Base-by-base conservation (phyloP, 2,113 vertebrate genomes). In the Triplophysa siluroides region DNA sequence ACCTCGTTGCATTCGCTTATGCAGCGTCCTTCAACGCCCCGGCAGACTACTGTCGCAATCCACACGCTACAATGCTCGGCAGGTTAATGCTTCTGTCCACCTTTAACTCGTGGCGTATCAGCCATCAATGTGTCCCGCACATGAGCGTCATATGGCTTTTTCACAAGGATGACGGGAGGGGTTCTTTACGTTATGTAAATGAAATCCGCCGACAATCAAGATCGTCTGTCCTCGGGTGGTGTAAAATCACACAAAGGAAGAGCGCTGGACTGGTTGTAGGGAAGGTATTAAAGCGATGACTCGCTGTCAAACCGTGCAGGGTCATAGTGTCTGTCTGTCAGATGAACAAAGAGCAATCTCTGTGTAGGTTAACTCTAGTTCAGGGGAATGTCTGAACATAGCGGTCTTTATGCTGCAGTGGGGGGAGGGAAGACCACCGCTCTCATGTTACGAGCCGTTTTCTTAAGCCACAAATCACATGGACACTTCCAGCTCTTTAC, bases 401-500 rank as follows among this genome's bases (percentile, higher is more conserved):
- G 84, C 81, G 72, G 81, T 74, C 80, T 81, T 85, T 89, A 86
- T 85, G 84, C 72, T 83, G 78, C 76, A 81, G 83, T 81, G 85
- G 86, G 88, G 84, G 83, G 83, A 78, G 84, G 80, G 86, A 82
- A 70, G 79, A 84, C 81, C 82, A 78, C 85, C 85, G 68, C 80
- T 82, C 78, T 88, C 86, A 81, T 75, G 80, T 87, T 88, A 85
- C 85, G 69, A 75, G 80, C 84, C 83, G 83, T 87, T 87, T 90
- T 91, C 88, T 84, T 88, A 87, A 91, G 84, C 89, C 78, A 78
- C 80, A 89, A 89, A 86, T 84, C 85, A 85, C 84, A 82, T 78
- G 80, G 84, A 76, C 78, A 86, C 86, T 83, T 80, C 79, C 62
- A 85, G 88, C 82, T 81, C 81, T 84, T 38, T 83, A 76, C 78